Percentiles rank a stretch among this genome's conserved stretches.
These are phyloP conservation scores for Scaptomyza caliginosa DNA, from an alignment of 2,888 invertebrate genomes.

Conservation along the genomic window DNA sequence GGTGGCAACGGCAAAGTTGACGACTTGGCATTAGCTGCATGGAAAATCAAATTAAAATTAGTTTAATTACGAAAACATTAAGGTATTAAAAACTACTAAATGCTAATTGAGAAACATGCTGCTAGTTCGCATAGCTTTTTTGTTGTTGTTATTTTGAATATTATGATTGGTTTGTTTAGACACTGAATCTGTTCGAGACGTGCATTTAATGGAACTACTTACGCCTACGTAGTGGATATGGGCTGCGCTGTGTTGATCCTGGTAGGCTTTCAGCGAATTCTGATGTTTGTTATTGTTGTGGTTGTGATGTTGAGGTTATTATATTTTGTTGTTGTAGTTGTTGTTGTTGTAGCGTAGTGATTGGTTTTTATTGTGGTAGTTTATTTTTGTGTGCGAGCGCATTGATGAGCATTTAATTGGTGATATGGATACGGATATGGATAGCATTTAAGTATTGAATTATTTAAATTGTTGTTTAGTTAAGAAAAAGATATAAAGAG, in stretches of 20 bases:
- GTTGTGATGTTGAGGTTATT: constrained; percentile 25
- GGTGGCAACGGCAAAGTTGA: constrained; percentile 93
- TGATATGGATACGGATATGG: constrained; percentile 45
- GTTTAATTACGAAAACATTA: neutral
- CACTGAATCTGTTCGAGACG: constrained; percentile 39
- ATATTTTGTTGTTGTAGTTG: constrained; percentile 33
- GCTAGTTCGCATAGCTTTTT: constrained; percentile 1
- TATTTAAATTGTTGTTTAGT: constrained; percentile 33
- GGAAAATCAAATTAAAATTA: neutral
- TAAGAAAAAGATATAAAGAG: constrained; percentile 20
- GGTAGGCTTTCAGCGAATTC: constrained; percentile 95
- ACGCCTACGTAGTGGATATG: constrained; percentile 93
- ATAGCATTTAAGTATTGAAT: constrained; percentile 60
- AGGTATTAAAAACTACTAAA: neutral
- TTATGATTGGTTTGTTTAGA: constrained; percentile 15
- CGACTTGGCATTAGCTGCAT: constrained; percentile 89
- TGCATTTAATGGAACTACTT: constrained; percentile 85
- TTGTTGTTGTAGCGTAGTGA: constrained; percentile 32
- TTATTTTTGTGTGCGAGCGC: constrained; percentile 39
- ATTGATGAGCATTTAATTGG: constrained; percentile 50
- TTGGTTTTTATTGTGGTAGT: constrained; percentile 31
- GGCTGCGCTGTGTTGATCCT: constrained; percentile 92
- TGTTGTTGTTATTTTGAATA: neutral
- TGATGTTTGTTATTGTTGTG: constrained; percentile 82
- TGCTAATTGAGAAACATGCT: constrained; percentile 23